Evolutionary conservation across 2,113 vertebrate genomes (phyloP).

Genomic region (Indri indri): DNA sequence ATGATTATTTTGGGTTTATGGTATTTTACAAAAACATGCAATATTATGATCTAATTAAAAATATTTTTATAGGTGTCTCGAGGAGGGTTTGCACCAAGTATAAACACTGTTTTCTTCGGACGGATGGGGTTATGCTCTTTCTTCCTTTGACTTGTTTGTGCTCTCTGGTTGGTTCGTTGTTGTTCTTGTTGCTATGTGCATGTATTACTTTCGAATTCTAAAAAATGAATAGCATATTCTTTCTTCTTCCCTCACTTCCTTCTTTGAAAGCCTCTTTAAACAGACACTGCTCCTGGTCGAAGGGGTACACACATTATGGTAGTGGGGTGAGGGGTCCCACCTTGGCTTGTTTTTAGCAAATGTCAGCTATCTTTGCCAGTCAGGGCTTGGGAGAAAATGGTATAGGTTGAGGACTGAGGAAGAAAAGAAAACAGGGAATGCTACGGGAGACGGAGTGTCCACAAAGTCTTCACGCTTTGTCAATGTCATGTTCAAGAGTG

Average conservation of each 20-base stretch:
- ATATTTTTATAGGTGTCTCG: rapidly evolving
- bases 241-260: neutral
- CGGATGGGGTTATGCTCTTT: neutral
- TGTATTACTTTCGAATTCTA: neutral
- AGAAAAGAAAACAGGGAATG: neutral
- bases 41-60: neutral
- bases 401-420: neutral
- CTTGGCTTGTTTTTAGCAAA: neutral
- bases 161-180: neutral
- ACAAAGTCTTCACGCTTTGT: too few relatives aligned
- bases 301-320: too few relatives aligned
- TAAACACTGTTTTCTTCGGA: rapidly evolving
- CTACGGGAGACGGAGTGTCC: too few relatives aligned
- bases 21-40: neutral
- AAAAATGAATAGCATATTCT: neutral
- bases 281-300: rapidly evolving
- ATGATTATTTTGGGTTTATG: neutral
- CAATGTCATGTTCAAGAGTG: rapidly evolving
- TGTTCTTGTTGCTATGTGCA: neutral
- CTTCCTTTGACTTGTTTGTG: neutral
- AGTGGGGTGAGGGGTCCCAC: neutral
- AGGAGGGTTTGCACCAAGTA: neutral
- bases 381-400: neutral
- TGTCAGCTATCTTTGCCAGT: neutral
- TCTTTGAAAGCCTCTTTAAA: neutral